Base-by-base conservation (phyloP, 1,140 invertebrate species). In the Mactra quadrangularis region DNA sequence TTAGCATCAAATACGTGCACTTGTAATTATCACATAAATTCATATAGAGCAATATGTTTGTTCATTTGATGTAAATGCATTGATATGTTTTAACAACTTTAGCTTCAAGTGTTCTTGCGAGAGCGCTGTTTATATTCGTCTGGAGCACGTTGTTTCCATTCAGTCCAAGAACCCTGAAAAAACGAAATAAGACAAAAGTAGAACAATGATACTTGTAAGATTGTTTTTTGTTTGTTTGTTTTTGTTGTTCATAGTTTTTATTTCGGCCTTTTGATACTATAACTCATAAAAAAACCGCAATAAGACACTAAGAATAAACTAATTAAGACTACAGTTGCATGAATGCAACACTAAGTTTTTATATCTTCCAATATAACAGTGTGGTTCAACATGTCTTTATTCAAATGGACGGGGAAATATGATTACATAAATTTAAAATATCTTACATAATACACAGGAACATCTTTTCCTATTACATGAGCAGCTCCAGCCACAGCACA, bases 401-500 rank as follows among this genome's bases (percentile, higher is more conserved):
- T 47, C 45, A 47, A 47, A 47, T 47, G n/a, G n/a, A n/a, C n/a
- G n/a, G n/a, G n/a, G n/a, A n/a, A n/a, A n/a, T n/a, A n/a, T n/a
- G n/a, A n/a, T n/a, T n/a, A n/a, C n/a, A n/a, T n/a, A n/a, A n/a
- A n/a, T n/a, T n/a, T n/a, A n/a, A n/a, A n/a, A n/a, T n/a, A n/a
- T 82, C 87, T 82, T 64, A 89, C 88, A 84, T 86, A 87, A 60
- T 89, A 89, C 0, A 89, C 68, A 17, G 88, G 83, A 29, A 88
- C 81, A 50, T 85, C 77, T 19, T 86, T 86, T 2, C 86, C 87
- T 3, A 89, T 79, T 0, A 86, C 71, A 45, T 87, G 50, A 29
- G 87, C 88, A 13, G 87, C 88, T 6, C 78, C 79, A 15, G 85
- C 83, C 9, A 89, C 41, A 6, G 77, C 85, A 75, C 88, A 89